These are phyloP conservation scores for Burhinus oedicnemus DNA, from an alignment of 2,113 vertebrate genomes.

Conservation along the genomic window DNA sequence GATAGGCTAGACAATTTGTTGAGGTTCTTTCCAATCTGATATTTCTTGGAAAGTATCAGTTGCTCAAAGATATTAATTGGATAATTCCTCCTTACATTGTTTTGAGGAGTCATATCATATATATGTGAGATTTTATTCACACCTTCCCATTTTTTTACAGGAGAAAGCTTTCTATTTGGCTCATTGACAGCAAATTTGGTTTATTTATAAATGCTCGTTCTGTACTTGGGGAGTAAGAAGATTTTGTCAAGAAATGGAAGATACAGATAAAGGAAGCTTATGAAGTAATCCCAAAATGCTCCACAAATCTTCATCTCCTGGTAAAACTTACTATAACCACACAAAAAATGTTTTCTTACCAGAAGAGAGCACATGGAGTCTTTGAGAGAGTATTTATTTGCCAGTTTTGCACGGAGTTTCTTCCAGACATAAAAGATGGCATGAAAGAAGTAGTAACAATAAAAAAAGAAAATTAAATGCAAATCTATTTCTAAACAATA, in stretches of 20 bases:
- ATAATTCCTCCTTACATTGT: background rate
- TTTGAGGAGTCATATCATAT: background rate
- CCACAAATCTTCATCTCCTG: background rate
- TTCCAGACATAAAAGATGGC: background rate
- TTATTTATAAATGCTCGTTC: background rate
- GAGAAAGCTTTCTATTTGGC: background rate
- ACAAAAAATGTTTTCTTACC: background rate
- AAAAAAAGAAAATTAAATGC: background rate
- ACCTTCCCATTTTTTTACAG: background rate
- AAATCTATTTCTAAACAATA: background rate
- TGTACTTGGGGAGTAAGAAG: background rate
- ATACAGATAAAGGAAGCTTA: background rate
- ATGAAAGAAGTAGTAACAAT: background rate
- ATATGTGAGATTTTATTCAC: background rate
- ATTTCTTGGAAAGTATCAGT: background rate
- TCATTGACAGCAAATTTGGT: background rate
- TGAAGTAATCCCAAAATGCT: background rate
- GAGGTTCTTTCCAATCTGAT: no score
- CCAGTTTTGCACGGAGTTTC: background rate
- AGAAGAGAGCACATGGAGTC: background rate
- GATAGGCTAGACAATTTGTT: no score
- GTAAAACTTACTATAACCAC: background rate
- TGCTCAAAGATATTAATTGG: background rate
- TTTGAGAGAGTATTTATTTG: background rate
- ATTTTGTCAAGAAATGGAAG: background rate